phyloP scores from a whole-genome alignment of 2,113 vertebrate genomes.

The Ictalurus punctatus region DNA sequence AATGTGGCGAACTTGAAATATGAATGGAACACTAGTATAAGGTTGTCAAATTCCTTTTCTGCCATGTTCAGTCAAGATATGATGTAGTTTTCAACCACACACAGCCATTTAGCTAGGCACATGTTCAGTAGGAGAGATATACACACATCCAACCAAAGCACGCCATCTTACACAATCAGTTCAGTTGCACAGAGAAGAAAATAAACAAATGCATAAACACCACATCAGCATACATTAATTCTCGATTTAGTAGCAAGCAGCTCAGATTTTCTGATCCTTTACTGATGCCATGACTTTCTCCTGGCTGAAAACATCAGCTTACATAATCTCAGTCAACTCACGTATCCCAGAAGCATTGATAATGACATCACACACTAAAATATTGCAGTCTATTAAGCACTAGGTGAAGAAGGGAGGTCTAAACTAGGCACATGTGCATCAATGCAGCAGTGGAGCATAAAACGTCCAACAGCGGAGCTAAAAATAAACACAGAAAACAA shows the following conservation, averaged over 20 bases:
- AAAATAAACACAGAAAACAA: slow-evolving; percentile 54
- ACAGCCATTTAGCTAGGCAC: background rate
- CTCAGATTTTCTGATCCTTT: slow-evolving; percentile 4
- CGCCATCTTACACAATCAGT: background rate
- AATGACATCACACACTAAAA: slow-evolving; percentile 47
- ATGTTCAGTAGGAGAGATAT: background rate
- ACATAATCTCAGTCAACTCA: slow-evolving; percentile 48
- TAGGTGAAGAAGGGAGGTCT: background rate
- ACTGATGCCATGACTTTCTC: slow-evolving; percentile 50
- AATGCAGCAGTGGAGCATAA: slow-evolving; percentile 32
- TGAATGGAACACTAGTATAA: background rate
- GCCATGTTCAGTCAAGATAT: background rate
- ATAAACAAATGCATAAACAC: slow-evolving; percentile 26
- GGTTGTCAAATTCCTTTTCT: background rate
- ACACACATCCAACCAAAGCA: background rate
- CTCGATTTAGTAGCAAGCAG: slow-evolving; percentile 12
- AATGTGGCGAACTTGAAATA: background rate
- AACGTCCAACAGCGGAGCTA: slow-evolving; percentile 46
- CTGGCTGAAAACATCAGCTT: slow-evolving; percentile 36
- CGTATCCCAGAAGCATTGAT: slow-evolving; percentile 44
- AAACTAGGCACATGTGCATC: slow-evolving; percentile 41
- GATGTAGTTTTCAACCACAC: background rate
- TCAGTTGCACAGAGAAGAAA: slow-evolving; percentile 26
- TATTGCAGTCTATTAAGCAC: slow-evolving; percentile 31
- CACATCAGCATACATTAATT: slow-evolving; percentile 33